Conservation (phyloP, 2,113 vertebrate species). For the Seriola rivoliana region DNA sequence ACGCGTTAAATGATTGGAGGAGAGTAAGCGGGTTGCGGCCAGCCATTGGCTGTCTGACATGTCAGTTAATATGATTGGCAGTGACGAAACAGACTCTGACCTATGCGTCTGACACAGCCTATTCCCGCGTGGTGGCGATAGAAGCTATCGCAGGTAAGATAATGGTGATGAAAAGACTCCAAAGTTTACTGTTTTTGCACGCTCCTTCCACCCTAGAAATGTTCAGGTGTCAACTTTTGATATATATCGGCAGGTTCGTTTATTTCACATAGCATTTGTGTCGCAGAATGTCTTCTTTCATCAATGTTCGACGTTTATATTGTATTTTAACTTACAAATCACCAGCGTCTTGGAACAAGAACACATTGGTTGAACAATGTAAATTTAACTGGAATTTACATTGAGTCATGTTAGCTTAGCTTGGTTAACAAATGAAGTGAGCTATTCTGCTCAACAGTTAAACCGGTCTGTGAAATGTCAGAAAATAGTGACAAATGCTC, state of each 20-base stretch:
- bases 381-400: neutral
- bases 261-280: neutral
- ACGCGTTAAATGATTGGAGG: constrained; percentile 55
- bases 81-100: constrained; percentile 6
- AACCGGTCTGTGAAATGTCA: too few relatives aligned
- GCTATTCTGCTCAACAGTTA: too few relatives aligned
- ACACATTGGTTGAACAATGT: neutral
- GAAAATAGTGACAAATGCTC: neutral
- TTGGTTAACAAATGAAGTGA: neutral
- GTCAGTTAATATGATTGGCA: constrained; percentile 27
- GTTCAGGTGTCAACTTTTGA: neutral
- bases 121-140: constrained; percentile 69
- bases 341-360: neutral
- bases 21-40: fast-evolving
- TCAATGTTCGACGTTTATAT: neutral
- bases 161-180: neutral
- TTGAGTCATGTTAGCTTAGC: neutral
- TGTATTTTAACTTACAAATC: neutral
- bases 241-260: neutral
- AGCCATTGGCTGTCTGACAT: constrained; percentile 54
- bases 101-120: neutral
- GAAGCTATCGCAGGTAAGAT: constrained; percentile 28
- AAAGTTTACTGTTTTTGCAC: neutral
- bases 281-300: neutral
- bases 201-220: neutral